These are phyloP conservation scores for Drosophila algonquin DNA, from an alignment of 2,888 invertebrate genomes.

Conservation along the genomic window DNA sequence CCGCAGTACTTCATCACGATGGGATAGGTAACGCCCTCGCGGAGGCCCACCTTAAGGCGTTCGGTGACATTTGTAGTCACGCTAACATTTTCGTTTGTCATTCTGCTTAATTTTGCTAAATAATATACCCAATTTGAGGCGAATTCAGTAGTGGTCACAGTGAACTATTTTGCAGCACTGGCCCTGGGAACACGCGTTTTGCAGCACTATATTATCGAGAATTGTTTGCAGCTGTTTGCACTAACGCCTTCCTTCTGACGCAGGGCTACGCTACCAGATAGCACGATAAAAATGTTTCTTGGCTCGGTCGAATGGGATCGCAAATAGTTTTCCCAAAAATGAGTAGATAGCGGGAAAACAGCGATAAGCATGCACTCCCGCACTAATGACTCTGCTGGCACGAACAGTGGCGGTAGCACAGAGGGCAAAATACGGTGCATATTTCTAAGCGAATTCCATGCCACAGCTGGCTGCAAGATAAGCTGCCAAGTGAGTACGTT, in stretches of 20 bases:
- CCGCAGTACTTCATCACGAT: slow-evolving; percentile 95
- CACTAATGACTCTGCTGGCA: slow-evolving; percentile 44
- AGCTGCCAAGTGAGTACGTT: slow-evolving; percentile 89
- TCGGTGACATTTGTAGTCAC: slow-evolving; percentile 85
- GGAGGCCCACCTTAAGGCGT: slow-evolving; percentile 87
- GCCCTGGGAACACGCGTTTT: too few species aligned
- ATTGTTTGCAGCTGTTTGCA: too few species aligned
- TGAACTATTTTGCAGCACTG: too few species aligned
- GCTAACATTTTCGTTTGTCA: slow-evolving; percentile 85
- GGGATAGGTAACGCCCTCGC: slow-evolving; percentile 91
- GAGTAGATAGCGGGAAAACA: slow-evolving; percentile 17
- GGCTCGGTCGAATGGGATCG: neutral
- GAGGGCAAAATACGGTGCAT: slow-evolving; percentile 92
- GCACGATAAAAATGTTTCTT: too few species aligned
- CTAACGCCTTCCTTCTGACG: too few species aligned
- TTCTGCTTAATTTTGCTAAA: slow-evolving; percentile 62
- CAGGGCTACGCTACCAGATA: too few species aligned
- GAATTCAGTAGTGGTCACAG: neutral
- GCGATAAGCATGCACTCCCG: slow-evolving; percentile 58
- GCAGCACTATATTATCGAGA: too few species aligned
- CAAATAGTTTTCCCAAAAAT: neutral
- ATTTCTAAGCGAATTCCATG: slow-evolving; percentile 91
- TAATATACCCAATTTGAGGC: neutral
- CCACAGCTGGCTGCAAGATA: slow-evolving; percentile 92
- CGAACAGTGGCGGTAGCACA: slow-evolving; percentile 82